Evolutionary conservation across 2,888 invertebrate species (phyloP), one percentile per base, ranked within the genome.

Genomic region (Plagiodera versicolora): DNA sequence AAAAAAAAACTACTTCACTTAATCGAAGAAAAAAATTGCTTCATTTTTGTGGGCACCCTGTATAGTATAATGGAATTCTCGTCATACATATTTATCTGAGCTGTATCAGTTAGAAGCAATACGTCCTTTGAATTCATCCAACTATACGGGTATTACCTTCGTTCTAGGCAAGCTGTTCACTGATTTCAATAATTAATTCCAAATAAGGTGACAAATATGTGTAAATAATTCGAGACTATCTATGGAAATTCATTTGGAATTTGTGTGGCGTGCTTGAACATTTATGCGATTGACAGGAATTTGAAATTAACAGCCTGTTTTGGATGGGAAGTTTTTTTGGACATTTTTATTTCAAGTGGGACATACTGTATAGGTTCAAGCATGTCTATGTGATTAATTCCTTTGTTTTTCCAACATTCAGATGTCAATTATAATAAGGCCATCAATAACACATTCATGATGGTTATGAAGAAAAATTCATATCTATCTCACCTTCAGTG

Each of bases 91-190:
- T 39, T 39, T 39, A 39, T 39, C 4, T 39, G 14, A n/a, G 39
- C 14, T 14, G 39, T 39, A n/a, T 39, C 39, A 14, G 39, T 39
- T 39, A 39, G n/a, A 14, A n/a, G 11, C 11, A n/a, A 39, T 39
- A 14, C 39, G 46, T 35, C 51, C 56, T 60, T 47, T 56, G 32
- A 51, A 20, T 51, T 48, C 11, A 28, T 28, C 18, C 32, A 54
- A 61, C 32, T 53, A 66, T 66, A 62, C 62, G 66, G 66, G 66
- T 51, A 28, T 64, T 51, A 66, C 66, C 66, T 66, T 66, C 66
- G 47, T 62, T 24, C 56, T 39, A 35, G 32, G 47, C 53, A 55
- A 56, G 55, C 58, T 60, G 55, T 32, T 44, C 53, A 44, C 17
- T 61, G 61, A 59, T 62, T 60, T 61, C 62, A 56, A 56, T 61